Conservation (phyloP, 2,797 vertebrate species). For the Macropodus opercularis region DNA sequence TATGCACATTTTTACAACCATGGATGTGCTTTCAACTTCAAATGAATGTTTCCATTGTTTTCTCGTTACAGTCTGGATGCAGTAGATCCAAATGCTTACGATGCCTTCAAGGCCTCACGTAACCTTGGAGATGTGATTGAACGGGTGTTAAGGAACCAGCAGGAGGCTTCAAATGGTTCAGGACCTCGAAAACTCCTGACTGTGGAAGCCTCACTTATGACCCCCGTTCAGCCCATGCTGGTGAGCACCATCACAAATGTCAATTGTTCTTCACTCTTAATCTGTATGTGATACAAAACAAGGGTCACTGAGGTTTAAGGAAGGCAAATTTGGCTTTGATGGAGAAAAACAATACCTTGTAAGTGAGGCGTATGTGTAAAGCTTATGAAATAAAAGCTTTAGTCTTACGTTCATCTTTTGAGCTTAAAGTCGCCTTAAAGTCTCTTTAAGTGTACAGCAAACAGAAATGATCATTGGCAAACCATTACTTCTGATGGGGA, state of each 20-base stretch:
- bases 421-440: no score
- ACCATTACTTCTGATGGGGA: no score
- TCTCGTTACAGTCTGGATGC: conserved; percentile 87
- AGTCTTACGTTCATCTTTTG: no score
- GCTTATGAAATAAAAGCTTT: no score
- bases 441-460: no score
- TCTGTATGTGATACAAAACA: neutral
- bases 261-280: no score
- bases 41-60: neutral
- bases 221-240: conserved; percentile 98
- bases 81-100: conserved; percentile 95
- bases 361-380: no score
- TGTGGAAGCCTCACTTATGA: conserved; percentile 93
- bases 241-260: conserved; percentile 65
- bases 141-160: conserved; percentile 90
- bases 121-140: conserved; percentile 95
- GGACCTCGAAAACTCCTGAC: conserved; percentile 87
- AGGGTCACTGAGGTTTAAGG: neutral
- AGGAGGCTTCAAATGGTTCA: conserved; percentile 86
- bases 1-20: neutral
- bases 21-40: neutral
- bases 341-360: no score
- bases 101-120: conserved; percentile 97
- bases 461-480: no score
- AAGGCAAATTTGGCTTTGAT: no score